Evolutionary conservation across 2,113 vertebrate genomes (phyloP), one percentile per base, ranked within the genome.

Genomic region (Campylorhamphus procurvoides): DNA sequence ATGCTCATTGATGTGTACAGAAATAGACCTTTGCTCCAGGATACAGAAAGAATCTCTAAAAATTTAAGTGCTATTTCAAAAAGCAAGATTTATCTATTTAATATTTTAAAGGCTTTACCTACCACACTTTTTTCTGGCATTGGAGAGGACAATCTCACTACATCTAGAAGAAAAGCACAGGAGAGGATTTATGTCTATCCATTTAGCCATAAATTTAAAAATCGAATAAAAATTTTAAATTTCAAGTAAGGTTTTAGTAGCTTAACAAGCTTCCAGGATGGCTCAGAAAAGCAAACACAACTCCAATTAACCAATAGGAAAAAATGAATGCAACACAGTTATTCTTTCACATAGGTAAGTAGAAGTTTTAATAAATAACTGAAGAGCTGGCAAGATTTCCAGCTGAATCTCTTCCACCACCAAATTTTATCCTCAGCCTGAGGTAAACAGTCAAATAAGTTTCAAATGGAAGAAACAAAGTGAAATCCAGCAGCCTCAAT

Each of bases 91-190:
- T 67, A 60, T 7, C 33, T 71, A 53, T 44, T 64, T 28, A 73
- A 4, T 35, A 35, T 84, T 87, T 82, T 44, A n/a, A 90, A 86
- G 24, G 40, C 12, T 53, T 40, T 71, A 95, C 97, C 84, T 97
- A 99, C 98, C 98, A 31, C 93, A 40, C 58, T 98, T 94, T 79
- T 97, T 96, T 97, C 97, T 96, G 99, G 98, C 77, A 98, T 96
- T 7, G 98, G 98, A 64, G 98, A 98, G 33, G 99, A 96, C 56
- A 98, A 97, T 91, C 98, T 98, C 79, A 96, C 98, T 78, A 98
- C 97, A 97, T 98, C 99, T 99, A 91, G 76, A 98, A 98, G 96
- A 14, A 92, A 91, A 74, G 37, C 44, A 95, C 64, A 91, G 64
- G 46, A 42, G 63, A 74, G 18, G n/a, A 72, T 67, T 33, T 67